Evolutionary conservation across 2,113 vertebrate genomes (phyloP).

Genomic region (Fukomys damarensis): DNA sequence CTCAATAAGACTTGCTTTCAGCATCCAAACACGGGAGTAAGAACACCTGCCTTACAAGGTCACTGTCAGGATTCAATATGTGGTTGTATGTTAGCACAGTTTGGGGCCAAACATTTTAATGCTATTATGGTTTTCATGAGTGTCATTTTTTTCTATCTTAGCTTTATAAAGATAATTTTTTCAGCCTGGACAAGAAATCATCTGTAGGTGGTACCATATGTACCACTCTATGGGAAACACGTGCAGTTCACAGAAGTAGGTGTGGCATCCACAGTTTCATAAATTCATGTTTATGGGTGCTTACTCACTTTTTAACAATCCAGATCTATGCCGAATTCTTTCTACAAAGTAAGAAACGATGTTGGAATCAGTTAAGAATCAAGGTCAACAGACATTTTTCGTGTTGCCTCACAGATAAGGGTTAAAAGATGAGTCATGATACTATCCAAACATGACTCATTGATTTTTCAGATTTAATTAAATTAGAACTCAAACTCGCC

Average conservation of each 20-base stretch:
- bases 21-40: neutral
- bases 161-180: neutral
- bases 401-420: neutral
- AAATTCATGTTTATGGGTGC: neutral
- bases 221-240: neutral
- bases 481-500: neutral
- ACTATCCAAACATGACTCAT: neutral
- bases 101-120: neutral
- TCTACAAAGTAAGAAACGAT: neutral
- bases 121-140: neutral
- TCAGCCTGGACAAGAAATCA: neutral
- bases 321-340: neutral
- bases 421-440: neutral
- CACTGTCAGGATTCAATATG: neutral
- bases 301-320: neutral
- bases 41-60: neutral
- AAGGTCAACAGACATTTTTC: neutral
- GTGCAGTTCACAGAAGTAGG: neutral
- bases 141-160: neutral
- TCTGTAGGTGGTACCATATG: neutral
- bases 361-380: slow-evolving; percentile 26
- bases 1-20: neutral
- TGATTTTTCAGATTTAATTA: neutral
- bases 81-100: neutral
- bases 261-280: neutral